Conservation (phyloP, 2,797 vertebrate species). For the Danionella dracula region DNA sequence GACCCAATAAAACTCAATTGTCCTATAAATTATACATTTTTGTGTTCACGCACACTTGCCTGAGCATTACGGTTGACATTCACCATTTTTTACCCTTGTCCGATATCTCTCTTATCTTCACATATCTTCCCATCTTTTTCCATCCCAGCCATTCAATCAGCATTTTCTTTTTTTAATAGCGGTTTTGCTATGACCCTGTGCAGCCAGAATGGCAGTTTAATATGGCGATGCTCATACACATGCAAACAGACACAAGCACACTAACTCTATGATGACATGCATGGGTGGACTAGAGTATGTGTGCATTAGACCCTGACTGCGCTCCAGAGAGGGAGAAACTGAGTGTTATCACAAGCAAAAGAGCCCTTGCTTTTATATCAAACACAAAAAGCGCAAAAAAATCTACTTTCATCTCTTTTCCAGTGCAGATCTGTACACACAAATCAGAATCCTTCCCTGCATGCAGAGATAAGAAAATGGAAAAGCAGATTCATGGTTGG, state of each 20-base stretch:
- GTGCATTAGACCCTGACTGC: conserved; percentile 27
- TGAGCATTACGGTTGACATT: neutral
- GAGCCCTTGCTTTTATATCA: conserved; percentile 31
- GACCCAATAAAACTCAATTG: neutral
- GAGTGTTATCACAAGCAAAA: conserved; percentile 37
- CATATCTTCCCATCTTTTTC: conserved; percentile 6
- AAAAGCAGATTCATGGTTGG: conserved; percentile 31
- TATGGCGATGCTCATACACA: conserved; percentile 19
- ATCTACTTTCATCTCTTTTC: conserved; percentile 32
- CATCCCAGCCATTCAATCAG: conserved; percentile 19
- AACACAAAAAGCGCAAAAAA: conserved; percentile 3
- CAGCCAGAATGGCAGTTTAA: conserved; percentile 16
- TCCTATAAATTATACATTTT: neutral
- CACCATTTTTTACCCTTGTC: neutral
- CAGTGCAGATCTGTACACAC: conserved; percentile 30
- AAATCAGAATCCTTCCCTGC: conserved; percentile 33
- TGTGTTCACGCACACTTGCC: neutral
- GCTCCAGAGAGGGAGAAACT: conserved; percentile 7
- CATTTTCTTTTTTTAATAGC: no score
- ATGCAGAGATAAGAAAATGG: conserved; percentile 24
- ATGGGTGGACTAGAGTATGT: conserved; percentile 6
- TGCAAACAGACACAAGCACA: neutral
- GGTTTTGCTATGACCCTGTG: conserved; percentile 10
- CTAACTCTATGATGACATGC: neutral
- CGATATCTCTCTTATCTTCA: neutral